Conservation (phyloP, 2,797 vertebrate genomes). For the Aldrovandia affinis region DNA sequence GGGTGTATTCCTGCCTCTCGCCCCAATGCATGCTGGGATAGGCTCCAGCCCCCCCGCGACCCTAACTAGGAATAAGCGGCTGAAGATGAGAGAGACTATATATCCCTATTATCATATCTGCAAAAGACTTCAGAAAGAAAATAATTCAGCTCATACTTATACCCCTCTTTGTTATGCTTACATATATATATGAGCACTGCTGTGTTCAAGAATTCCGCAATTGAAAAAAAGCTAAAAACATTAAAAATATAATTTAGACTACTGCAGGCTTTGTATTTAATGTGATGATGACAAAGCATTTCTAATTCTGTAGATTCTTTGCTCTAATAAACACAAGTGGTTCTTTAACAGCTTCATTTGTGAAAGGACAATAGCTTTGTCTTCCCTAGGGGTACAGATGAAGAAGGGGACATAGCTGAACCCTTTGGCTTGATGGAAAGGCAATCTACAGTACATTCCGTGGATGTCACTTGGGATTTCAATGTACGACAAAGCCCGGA, state of each 20-base stretch:
- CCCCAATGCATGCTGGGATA: too few relatives aligned
- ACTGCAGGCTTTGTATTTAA: neutral
- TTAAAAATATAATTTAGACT: neutral
- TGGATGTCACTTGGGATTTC: neutral
- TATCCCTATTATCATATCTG: neutral
- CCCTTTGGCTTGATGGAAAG: neutral
- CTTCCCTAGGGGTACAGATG: neutral
- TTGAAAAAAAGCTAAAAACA: too few relatives aligned
- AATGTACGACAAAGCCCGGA: neutral
- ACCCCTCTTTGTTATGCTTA: too few relatives aligned
- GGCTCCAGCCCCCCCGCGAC: too few relatives aligned
- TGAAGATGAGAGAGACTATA: too few relatives aligned
- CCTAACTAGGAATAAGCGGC: too few relatives aligned
- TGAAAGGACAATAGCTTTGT: neutral
- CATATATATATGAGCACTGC: too few relatives aligned
- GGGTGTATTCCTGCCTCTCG: too few relatives aligned
- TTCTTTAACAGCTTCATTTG: constrained; percentile 1
- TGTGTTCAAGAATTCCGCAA: too few relatives aligned
- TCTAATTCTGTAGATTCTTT: neutral
- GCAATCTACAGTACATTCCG: neutral
- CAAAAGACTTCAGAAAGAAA: neutral
- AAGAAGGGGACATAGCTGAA: neutral
- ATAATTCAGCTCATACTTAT: too few relatives aligned
- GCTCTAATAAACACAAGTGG: constrained; percentile 13
- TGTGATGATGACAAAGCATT: constrained; percentile 6